Base-by-base conservation (phyloP, 1,140 invertebrate genomes). In the Pseudobourletiella spinata region DNA sequence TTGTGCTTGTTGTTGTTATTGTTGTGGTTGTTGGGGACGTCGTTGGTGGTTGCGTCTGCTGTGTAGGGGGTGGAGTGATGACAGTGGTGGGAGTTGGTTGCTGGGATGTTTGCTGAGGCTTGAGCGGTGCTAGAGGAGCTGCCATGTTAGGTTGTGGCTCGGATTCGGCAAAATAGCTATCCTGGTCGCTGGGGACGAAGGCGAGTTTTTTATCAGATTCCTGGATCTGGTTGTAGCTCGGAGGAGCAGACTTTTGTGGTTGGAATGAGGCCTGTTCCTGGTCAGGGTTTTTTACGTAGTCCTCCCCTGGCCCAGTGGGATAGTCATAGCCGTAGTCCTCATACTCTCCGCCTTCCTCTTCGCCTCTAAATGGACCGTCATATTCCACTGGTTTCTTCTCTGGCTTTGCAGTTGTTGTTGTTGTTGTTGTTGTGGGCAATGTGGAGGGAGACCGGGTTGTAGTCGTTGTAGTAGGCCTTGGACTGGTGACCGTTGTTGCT, bases 241-340 rank as follows among this genome's bases (percentile, higher is more conserved):
- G 8, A 39, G n/a, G 8, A 11, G 8, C n/a, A 39, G 32, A 39
- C 8, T 39, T 39, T 39, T 39, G 8, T 11, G 32, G 32, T 11
- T 8, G 8, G 32, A 8, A 8, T 11, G 8, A 8, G 8, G 32
- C 8, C 22, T 18, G 6, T 46, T 46, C 15, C 28, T 26, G 20
- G 4, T 51, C 14, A 25, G 24, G 14, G 24, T 8, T n/a, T 11
- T 24, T 25, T 39, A 39, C 8, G 24, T 51, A 51, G 8, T 51
- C 48, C 16, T 51, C 48, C 15, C 25, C 28, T 6, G 48, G 48
- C 8, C 48, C 48, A 26, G 25, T 51, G 6, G 48, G 48, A 26
- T 51, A 51, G 28, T 51, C 48, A 51, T 51, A 24, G n/a, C 14
- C 15, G 18, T 46, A 46, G n/a, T 57, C 24, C 26, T 43, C 35